Percentiles rank a stretch among this genome's conserved stretches.
Evolutionary conservation across 1,140 invertebrate species (phyloP).

Genomic region (Apis mellifera): DNA sequence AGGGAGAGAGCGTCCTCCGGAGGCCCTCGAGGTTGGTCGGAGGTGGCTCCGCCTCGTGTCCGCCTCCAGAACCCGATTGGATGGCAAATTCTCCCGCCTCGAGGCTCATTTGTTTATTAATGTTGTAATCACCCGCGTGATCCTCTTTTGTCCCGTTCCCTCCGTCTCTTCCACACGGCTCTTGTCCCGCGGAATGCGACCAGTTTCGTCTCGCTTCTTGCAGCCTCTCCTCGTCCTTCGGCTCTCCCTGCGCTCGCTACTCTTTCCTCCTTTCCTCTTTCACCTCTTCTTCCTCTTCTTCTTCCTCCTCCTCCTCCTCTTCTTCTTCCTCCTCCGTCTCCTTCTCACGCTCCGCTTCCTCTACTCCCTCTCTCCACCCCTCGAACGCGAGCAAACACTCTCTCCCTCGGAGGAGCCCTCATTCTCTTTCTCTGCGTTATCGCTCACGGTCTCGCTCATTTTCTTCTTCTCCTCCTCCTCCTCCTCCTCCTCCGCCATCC

Average conservation of each 20-base stretch:
- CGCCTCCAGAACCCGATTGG: slow-evolving; percentile 77
- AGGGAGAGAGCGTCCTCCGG: slow-evolving; percentile 59
- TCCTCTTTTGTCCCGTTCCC: slow-evolving; percentile 78
- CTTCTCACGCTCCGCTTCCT: slow-evolving; percentile 37
- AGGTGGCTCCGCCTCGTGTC: slow-evolving; percentile 73
- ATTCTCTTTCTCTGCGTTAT: slow-evolving; percentile 63
- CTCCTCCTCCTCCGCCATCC: not conserved
- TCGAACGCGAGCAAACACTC: slow-evolving; percentile 31
- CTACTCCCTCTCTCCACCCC: slow-evolving; percentile 31
- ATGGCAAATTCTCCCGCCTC: slow-evolving; percentile 74
- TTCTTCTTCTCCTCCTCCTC: slow-evolving; percentile 41
- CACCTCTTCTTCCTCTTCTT: slow-evolving; percentile 10
- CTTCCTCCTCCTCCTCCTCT: slow-evolving; percentile 34
- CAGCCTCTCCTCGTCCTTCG: slow-evolving; percentile 58
- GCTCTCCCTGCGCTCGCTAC: slow-evolving; percentile 45
- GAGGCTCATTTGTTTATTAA: slow-evolving; percentile 82
- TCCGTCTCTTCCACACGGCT: slow-evolving; percentile 62
- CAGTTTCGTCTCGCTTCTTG: slow-evolving; percentile 74
- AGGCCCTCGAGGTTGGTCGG: slow-evolving; percentile 74
- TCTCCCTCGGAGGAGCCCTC: slow-evolving; percentile 19
- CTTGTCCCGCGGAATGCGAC: slow-evolving; percentile 75
- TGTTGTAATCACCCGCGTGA: slow-evolving; percentile 81
- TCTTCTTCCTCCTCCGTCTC: slow-evolving; percentile 38
- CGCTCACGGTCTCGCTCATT: slow-evolving; percentile 57
- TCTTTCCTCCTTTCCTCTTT: slow-evolving; percentile 46